Conservation (phyloP, 35 echinoderm and acorn worm genomes). For the Nesometra sesokonis region DNA sequence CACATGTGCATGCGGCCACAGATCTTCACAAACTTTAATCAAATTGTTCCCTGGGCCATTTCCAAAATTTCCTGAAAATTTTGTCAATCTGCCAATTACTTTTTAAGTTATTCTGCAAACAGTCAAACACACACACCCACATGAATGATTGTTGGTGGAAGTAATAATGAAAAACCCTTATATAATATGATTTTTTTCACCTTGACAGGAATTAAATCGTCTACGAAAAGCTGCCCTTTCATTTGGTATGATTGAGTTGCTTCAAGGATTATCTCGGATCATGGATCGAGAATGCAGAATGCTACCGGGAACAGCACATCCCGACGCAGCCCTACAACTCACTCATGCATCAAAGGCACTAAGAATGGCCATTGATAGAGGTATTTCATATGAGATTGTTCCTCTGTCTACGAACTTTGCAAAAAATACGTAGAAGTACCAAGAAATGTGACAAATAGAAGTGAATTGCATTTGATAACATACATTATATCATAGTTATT, state of each 20-base stretch:
- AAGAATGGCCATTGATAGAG: conserved; percentile 47
- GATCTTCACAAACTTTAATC: no score
- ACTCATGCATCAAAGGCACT: conserved; percentile 83
- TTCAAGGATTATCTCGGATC: conserved; percentile 72
- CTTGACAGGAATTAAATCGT: conserved; percentile 76
- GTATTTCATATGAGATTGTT: conserved; percentile 56
- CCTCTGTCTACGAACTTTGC: conserved; percentile 90
- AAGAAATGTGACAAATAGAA: no score
- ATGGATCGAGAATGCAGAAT: conserved; percentile 86
- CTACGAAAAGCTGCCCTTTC: conserved; percentile 72
- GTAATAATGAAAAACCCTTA: no score
- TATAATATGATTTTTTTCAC: not conserved
- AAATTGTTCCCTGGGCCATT: no score
- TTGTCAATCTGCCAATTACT: no score
- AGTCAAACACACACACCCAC: no score
- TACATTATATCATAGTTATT: no score
- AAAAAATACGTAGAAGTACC: conserved; percentile 15
- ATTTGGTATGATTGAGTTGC: conserved; percentile 77
- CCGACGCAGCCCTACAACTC: conserved; percentile 80
- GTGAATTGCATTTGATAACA: no score
- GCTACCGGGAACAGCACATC: conserved; percentile 80
- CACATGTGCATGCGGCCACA: no score
- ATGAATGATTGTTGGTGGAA: no score
- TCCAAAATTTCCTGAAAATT: no score
- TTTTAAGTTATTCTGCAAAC: no score